A percentile compares a stretch with the other conserved stretches of the same genome.
These are phyloP conservation scores for Cylindroiulus punctatus DNA, from an alignment of 2,888 invertebrate species.

Conservation along the genomic window DNA sequence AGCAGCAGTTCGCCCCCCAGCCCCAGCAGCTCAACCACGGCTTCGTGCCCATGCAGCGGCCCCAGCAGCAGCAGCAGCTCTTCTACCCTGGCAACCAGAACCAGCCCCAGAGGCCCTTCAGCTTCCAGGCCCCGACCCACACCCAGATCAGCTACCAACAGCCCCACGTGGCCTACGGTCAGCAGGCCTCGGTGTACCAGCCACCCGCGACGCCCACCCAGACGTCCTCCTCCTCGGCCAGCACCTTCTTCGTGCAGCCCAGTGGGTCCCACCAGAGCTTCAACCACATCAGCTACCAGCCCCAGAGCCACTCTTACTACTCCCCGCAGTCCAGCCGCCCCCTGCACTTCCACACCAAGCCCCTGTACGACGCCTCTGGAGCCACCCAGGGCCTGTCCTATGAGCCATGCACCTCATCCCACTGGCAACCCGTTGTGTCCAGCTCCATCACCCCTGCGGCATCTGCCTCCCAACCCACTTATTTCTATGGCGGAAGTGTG, in stretches of 20 bases:
- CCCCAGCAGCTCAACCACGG: slow-evolving; percentile 46
- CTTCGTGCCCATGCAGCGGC: neutral
- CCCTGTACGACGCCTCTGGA: slow-evolving; percentile 5
- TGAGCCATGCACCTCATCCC: slow-evolving; percentile 49
- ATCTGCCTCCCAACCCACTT: slow-evolving; percentile 48
- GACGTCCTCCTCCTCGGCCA: neutral
- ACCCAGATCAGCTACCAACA: slow-evolving; percentile 47
- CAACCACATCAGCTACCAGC: neutral
- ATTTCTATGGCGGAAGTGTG: slow-evolving; percentile 41
- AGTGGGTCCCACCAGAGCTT: neutral
- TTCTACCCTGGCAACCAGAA: neutral
- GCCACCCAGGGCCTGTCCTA: neutral
- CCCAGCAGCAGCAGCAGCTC: neutral
- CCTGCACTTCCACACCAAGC: slow-evolving; percentile 49
- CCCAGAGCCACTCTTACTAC: slow-evolving; percentile 48
- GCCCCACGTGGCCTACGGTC: slow-evolving; percentile 9
- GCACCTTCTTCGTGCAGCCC: neutral
- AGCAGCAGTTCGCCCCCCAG: neutral
- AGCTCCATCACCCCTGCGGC: slow-evolving; percentile 52
- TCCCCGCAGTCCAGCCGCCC: slow-evolving; percentile 37
- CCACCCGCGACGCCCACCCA: neutral
- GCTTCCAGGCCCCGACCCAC: neutral
- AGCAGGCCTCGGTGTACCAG: neutral
- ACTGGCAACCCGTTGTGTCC: slow-evolving; percentile 51
- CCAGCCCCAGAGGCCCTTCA: neutral